Evolutionary conservation across 2,888 invertebrate genomes (phyloP).

Genomic region (Deroplatys truncata): DNA sequence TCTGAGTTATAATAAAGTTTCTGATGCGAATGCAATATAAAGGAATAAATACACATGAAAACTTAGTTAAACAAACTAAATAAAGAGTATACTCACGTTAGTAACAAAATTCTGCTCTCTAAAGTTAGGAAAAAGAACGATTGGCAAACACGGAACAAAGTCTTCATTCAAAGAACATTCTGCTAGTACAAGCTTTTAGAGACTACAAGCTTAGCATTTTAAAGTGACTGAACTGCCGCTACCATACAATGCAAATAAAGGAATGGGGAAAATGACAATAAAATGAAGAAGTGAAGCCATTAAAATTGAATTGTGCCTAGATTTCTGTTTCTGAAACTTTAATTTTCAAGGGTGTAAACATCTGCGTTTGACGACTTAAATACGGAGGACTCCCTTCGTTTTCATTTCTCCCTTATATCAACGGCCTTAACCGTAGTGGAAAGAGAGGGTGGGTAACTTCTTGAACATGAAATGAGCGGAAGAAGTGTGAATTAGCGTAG

Average conservation of each 20-base stretch:
- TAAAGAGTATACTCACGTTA: too few relatives aligned
- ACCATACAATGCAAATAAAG: neutral
- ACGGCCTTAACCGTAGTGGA: neutral
- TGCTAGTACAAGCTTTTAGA: too few relatives aligned
- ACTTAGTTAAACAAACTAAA: too few relatives aligned
- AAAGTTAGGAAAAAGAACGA: too few relatives aligned
- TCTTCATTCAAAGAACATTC: too few relatives aligned
- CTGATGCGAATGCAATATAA: too few relatives aligned
- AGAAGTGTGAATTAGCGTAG: neutral
- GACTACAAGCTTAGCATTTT: too few relatives aligned
- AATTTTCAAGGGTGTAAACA: neutral
- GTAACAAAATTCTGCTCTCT: too few relatives aligned
- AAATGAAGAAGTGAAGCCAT: neutral
- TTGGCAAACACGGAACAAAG: too few relatives aligned
- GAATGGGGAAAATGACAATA: neutral
- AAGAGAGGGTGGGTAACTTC: neutral
- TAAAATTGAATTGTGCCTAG: neutral
- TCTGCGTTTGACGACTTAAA: neutral
- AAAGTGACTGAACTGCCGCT: neutral
- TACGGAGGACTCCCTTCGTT: neutral
- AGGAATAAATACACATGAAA: too few relatives aligned
- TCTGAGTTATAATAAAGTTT: too few relatives aligned
- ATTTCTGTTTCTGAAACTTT: neutral
- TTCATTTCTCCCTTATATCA: neutral
- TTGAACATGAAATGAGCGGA: neutral